These are phyloP conservation scores for Shinisaurus crocodilurus DNA, from an alignment of 2,113 vertebrate species.

Conservation along the genomic window DNA sequence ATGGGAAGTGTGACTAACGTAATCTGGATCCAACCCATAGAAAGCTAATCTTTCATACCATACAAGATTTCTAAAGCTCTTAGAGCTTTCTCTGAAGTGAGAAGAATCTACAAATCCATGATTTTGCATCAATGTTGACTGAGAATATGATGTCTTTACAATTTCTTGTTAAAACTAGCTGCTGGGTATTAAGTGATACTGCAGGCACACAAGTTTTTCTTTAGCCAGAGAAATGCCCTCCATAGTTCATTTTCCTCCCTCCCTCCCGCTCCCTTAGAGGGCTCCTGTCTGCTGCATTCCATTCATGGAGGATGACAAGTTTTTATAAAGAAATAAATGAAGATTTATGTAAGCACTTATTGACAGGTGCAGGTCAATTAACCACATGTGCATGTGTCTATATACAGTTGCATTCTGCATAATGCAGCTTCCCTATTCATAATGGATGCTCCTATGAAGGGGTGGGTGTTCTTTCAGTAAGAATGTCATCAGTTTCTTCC, in stretches of 20 bases:
- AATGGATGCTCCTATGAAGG: neutral
- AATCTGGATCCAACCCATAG: neutral
- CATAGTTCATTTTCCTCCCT: neutral
- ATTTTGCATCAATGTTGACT: neutral
- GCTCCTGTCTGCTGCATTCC: conserved; percentile 37
- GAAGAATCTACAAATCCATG: neutral
- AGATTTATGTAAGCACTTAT: conserved; percentile 39
- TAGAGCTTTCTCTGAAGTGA: neutral
- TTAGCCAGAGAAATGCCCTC: conserved; percentile 5
- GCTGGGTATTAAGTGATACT: neutral
- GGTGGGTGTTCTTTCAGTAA: neutral
- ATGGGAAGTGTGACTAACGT: neutral
- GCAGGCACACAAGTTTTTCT: conserved; percentile 15
- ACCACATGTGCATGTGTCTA: conserved; percentile 19
- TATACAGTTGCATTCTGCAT: conserved; percentile 5
- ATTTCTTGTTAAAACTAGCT: neutral
- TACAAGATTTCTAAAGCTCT: too few relatives aligned
- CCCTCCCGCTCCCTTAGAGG: neutral
- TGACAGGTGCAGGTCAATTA: conserved; percentile 44
- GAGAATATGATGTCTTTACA: neutral
- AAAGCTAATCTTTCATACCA: neutral
- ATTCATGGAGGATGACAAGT: neutral
- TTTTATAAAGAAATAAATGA: neutral
- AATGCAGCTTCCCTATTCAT: neutral
- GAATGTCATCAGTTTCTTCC: neutral